Conservation (phyloP, 2,888 invertebrate genomes). For the Meghimatium bilineatum region DNA sequence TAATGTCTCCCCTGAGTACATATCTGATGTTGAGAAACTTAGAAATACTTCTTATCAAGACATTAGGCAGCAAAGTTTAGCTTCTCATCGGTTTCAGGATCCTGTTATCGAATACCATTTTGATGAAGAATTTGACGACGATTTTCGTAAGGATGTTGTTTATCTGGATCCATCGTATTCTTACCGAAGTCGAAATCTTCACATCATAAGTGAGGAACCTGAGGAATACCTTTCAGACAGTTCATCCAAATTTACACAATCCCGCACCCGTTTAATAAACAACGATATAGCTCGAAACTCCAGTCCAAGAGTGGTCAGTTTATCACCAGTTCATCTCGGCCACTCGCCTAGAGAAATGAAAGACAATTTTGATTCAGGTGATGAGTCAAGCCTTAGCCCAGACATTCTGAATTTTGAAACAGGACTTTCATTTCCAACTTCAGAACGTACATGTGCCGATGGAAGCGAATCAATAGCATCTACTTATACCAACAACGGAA, state of each 20-base stretch:
- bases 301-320: constrained; percentile 21
- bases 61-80: not conserved
- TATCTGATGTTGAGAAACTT: not conserved
- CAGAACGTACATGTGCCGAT: constrained; percentile 42
- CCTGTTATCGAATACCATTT: constrained; percentile 58
- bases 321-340: not conserved
- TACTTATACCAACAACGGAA: not conserved
- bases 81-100: not conserved
- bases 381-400: not conserved
- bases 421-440: not conserved
- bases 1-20: not conserved
- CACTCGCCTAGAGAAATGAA: not conserved
- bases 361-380: no score
- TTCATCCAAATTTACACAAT: constrained; percentile 32
- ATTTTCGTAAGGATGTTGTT: constrained; percentile 61
- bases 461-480: constrained; percentile 26
- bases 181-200: constrained; percentile 56
- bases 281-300: constrained; percentile 56
- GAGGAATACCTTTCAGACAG: constrained; percentile 53
- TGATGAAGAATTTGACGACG: constrained; percentile 64
- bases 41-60: not conserved
- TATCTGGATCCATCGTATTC: constrained; percentile 52
- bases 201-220: constrained; percentile 65
- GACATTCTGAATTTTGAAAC: not conserved
- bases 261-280: not conserved